Evolutionary conservation across 37 sponge, comb jelly and placozoan species (phyloP).

Genomic region (Amphimedon queenslandica): DNA sequence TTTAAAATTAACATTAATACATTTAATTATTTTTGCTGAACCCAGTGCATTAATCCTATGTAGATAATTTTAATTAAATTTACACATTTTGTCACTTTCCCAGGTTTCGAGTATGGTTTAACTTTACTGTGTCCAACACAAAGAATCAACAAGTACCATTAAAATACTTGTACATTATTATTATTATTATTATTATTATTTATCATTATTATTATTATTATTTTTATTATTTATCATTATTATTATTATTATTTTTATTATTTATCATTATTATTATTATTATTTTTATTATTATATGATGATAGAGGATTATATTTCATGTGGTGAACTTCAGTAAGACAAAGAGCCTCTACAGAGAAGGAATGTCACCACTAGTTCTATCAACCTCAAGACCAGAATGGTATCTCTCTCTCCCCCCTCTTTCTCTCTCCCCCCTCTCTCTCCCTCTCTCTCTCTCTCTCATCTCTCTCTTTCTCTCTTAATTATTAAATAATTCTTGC

Average conservation of each 20-base stretch:
- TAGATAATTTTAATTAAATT: background rate
- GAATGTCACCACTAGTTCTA: conserved; percentile 90
- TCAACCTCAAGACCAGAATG: conserved; percentile 91
- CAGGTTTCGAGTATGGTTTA: conserved; percentile 90
- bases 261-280: conserved; percentile 5
- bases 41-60: background rate
- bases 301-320: conserved; percentile 86
- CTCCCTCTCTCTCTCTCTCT: background rate
- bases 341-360: conserved; percentile 92
- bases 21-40: background rate
- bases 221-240: too few relatives aligned
- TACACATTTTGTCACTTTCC: background rate
- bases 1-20: too few relatives aligned
- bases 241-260: too few relatives aligned
- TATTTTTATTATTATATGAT: background rate
- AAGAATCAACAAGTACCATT: conserved; percentile 62
- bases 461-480: too few relatives aligned
- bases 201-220: too few relatives aligned
- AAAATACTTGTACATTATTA: background rate
- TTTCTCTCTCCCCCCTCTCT: too few relatives aligned
- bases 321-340: conserved; percentile 95
- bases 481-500: background rate
- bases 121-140: conserved; percentile 84
- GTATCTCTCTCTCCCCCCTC: too few relatives aligned
- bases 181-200: too few relatives aligned